Base-by-base conservation (phyloP, 2,797 vertebrate genomes). In the Nannoperca obscura region DNA sequence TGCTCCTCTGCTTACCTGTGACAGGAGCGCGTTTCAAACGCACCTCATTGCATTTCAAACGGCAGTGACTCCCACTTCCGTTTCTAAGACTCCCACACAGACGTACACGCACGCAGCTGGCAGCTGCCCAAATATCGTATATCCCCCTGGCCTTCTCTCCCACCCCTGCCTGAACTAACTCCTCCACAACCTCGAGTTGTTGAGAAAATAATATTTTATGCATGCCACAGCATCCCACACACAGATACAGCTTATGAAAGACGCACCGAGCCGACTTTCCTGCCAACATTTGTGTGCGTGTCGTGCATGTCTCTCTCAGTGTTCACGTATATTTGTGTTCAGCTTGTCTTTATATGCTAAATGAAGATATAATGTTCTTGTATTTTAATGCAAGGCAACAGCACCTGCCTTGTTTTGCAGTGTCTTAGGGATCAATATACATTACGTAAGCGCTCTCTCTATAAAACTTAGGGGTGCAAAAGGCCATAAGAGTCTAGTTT, bases 11-110 rank as follows among this genome's bases (percentile, higher is more conserved):
- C 91, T 93, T 94, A 91, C 91, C 94, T 96, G 92, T 95, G 94
- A 95, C 93, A 94, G 95, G 89, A 90, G 93, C 94, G 86, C 95
- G 93, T 96, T 96, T 94, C 94, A 94, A 94, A 91, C 87, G 85
- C 89, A 94, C 86, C 94, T 96, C 94, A 94, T 86, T 96, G 95
- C 96, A 95, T 96, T 96, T 95, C 94, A 96, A 95, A 96, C 93
- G 84, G 85, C 90, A 84, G 89, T 84, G 90, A 95, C 92, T 93
- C 82, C 86, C 80, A 90, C 93, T 94, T 86, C 86, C 78, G 69
- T 84, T 87, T 90, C 84, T 80, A 93, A 78, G 82, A 91, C 92
- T 94, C 95, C 94, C 88, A 89, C 94, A 88, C 92, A 84, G 76
- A 84, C 77, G 49, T 82, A 85, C 91, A 66, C 38, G 80, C 80